A percentile compares a stretch with the other conserved stretches of the same genome.
Evolutionary conservation across 2,888 invertebrate genomes (phyloP).

Genomic region (Chalcosyrphus nemorum): DNA sequence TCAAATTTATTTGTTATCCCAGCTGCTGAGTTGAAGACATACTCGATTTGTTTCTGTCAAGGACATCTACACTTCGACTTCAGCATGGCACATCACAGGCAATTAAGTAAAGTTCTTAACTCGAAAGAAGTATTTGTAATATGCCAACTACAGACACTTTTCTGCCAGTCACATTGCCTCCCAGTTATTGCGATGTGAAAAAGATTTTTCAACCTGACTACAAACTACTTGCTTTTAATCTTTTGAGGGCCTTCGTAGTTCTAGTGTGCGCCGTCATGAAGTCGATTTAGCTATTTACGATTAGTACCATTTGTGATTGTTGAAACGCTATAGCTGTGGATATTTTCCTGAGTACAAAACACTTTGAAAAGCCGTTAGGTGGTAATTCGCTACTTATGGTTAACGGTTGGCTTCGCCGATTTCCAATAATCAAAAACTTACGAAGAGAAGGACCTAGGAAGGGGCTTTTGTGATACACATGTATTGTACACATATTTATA

Average conservation of each 20-base stretch:
- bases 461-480: too few relatives aligned
- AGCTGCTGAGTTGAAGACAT: neutral
- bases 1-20: neutral
- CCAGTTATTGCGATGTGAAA: neutral
- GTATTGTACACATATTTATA: neutral
- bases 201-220: neutral
- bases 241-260: too few relatives aligned
- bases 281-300: neutral
- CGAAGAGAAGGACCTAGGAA: too few relatives aligned
- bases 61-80: neutral
- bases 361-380: neutral
- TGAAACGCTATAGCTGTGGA: neutral
- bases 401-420: neutral
- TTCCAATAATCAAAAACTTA: neutral
- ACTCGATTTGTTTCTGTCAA: neutral
- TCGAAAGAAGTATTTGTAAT: neutral
- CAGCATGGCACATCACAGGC: neutral
- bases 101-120: neutral
- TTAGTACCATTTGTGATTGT: neutral
- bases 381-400: neutral
- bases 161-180: neutral
- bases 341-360: neutral
- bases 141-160: neutral
- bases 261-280: neutral
- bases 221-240: neutral